Evolutionary conservation across 2,888 invertebrate genomes (phyloP), one percentile per base, ranked within the genome.

Genomic region (Calameuta filiformis): DNA sequence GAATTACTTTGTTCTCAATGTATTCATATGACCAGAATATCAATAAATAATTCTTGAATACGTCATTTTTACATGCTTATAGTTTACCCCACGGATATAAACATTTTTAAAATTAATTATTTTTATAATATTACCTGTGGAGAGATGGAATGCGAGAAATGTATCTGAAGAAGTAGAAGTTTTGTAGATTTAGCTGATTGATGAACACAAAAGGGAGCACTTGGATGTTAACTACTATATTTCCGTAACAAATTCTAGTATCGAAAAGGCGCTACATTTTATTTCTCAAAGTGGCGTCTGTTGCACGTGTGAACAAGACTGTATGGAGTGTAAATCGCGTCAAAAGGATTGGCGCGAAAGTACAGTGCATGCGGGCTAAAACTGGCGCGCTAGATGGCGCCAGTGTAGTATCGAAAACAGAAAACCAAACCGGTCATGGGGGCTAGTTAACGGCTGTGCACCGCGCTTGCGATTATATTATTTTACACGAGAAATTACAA

Each of bases 401-500:
- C 77, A 83, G 77, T 31, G 12, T 31, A 31, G 74, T 0, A 2
- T 33, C 35, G 85, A 87, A 87, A 87, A 87, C 87, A 85, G 86
- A 86, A 86, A 87, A 84, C 86, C 84, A 86, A 88, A 89, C 89
- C 89, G 89, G 89, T 89, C 88, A 88, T 89, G 87, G 84, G 84
- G 86, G 85, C 84, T 85, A 86, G 86, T 87, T 86, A 86, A 88
- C 85, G 87, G 87, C 86, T 84, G 86, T 87, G 84, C 84, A 83
- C 84, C 85, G 85, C 86, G 86, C 83, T 83, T 82, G 83, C 81
- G 81, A 84, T 85, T 85, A 76, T 79, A 77, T 78, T 78, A 79
- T 82, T 76, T 74, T 76, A 56, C 71, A n/a, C 34, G 69, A 31
- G 68, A 40, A 73, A 83, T 81, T 82, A 75, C 79, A 79, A 78